A percentile compares a stretch with the other conserved stretches of the same genome.
These are phyloP conservation scores for Scalopus aquaticus DNA, from an alignment of 2,113 vertebrate genomes.

Conservation along the genomic window DNA sequence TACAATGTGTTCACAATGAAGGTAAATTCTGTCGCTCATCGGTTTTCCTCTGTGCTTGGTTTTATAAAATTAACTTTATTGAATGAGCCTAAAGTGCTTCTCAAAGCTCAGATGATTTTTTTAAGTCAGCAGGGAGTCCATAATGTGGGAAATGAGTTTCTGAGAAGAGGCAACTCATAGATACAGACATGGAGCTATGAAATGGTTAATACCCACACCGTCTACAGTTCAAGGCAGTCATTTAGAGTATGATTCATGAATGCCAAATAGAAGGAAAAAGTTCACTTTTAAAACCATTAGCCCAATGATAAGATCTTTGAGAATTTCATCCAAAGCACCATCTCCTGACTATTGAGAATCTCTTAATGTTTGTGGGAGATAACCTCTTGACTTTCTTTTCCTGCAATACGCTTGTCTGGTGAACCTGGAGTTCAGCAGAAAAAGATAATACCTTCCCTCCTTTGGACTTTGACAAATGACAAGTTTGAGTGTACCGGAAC, in stretches of 20 bases:
- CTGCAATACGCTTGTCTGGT: conserved; percentile 56
- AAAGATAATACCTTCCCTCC: conserved; percentile 58
- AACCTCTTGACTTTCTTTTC: conserved; percentile 74
- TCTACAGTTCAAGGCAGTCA: background rate
- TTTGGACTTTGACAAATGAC: conserved; percentile 74
- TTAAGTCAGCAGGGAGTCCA: background rate
- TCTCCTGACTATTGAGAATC: conserved; percentile 63
- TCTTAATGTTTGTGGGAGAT: conserved; percentile 67
- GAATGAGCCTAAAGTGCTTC: background rate
- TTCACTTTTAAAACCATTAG: conserved; percentile 70
- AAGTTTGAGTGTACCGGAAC: conserved; percentile 63
- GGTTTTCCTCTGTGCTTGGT: background rate
- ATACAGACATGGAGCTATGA: background rate
- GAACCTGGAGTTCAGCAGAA: conserved; percentile 68
- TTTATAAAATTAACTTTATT: background rate
- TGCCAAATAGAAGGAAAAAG: conserved; percentile 66
- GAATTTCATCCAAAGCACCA: conserved; percentile 68
- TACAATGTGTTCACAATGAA: background rate
- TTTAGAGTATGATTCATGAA: conserved; percentile 70
- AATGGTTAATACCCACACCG: conserved; percentile 54
- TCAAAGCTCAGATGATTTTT: conserved; percentile 33
- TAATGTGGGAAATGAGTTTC: background rate
- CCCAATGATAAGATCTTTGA: conserved; percentile 65
- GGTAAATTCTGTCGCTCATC: background rate
- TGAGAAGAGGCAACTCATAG: background rate